A percentile compares a stretch with the other conserved stretches of the same genome.
phyloP scores from a whole-genome alignment of 2,888 invertebrate species.

The Tryphoninae sp. region DNA sequence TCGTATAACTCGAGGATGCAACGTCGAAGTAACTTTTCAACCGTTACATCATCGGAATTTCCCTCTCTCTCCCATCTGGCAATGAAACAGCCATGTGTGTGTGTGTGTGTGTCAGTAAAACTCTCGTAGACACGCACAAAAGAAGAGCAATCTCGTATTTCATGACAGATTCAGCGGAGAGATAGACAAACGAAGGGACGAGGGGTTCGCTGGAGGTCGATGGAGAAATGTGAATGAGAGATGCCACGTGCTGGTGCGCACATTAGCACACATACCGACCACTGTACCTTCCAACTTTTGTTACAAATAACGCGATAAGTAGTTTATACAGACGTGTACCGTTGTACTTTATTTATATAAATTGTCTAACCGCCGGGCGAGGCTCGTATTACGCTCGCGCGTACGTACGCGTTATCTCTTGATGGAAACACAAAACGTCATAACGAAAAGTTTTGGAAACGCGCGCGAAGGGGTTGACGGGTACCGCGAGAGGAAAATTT shows the following conservation, averaged over 20 bases:
- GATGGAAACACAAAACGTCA: slow-evolving; percentile 21
- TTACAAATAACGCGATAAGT: not conserved
- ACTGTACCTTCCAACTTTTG: not conserved
- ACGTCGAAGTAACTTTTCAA: slow-evolving; percentile 38
- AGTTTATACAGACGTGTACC: not conserved
- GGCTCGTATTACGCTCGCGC: too few relatives aligned
- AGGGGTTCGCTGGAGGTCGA: not conserved
- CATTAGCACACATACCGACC: not conserved
- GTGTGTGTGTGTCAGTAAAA: slow-evolving; percentile 27
- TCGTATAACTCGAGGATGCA: not conserved
- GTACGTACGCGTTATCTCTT: not conserved
- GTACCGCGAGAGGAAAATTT: slow-evolving; percentile 52
- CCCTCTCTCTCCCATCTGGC: slow-evolving; percentile 25
- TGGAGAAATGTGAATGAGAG: slow-evolving; percentile 2
- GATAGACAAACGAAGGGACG: too few relatives aligned
- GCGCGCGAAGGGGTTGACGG: slow-evolving; percentile 33
- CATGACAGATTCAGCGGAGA: not conserved
- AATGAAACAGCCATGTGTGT: slow-evolving; percentile 16
- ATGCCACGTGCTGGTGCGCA: not conserved
- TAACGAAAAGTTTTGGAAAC: slow-evolving; percentile 49
- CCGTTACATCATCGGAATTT: slow-evolving; percentile 31
- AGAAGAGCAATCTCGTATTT: slow-evolving; percentile 28
- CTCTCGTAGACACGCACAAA: not conserved
- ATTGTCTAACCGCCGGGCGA: not conserved
- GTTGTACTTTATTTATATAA: slow-evolving; percentile 3